Base-by-base conservation (phyloP, 2,113 vertebrate species). In the Hemiscyllium ocellatum region DNA sequence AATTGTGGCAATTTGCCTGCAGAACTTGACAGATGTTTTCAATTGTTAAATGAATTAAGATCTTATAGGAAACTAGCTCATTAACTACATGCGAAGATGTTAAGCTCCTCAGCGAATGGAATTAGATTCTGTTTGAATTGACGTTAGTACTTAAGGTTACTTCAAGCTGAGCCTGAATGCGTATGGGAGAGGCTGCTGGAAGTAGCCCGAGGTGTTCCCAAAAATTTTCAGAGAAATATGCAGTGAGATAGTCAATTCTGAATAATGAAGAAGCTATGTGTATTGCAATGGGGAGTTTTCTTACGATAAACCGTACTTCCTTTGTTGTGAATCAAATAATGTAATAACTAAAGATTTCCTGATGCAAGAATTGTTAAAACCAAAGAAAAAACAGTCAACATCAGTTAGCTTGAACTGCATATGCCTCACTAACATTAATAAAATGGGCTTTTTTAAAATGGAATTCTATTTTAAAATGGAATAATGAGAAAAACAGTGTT, bases 71-170 rank as follows among this genome's bases (percentile, higher is more conserved):
- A 33, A 89, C 24, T 90, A n/a, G 56, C 65, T 66, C n/a, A 24
- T 65, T 66, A 93, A 61, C 33, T 68, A 66, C 66, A 2, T 66
- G 61, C n/a, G 5, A 22, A n/a, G 89, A 61, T 93, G n/a, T 93
- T 66, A 68, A 66, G 33, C 61, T 93, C 61, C 37, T 68, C 20
- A 93, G 33, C 37, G 89, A 93, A 93, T 66, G 61, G 61, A 93
- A 93, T 93, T 93, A 93, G 20, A 47, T 8, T 93, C 61, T 33
- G 19, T 91, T 91, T 87, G 17, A 93, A 66, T 68, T 93, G 61
- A 93, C 33, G 8, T 37, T 93, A 8, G 65, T 68, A n/a, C 56
- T 93, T 93, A 66, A 37, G 61, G 61, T 66, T 93, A 93, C 65
- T 66, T 93, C n/a, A 66, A 66, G 37, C 61, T 93, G 17, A 65